Evolutionary conservation across 35 echinoderm and acorn worm genomes (phyloP).

Genomic region (Lytechinus pictus): DNA sequence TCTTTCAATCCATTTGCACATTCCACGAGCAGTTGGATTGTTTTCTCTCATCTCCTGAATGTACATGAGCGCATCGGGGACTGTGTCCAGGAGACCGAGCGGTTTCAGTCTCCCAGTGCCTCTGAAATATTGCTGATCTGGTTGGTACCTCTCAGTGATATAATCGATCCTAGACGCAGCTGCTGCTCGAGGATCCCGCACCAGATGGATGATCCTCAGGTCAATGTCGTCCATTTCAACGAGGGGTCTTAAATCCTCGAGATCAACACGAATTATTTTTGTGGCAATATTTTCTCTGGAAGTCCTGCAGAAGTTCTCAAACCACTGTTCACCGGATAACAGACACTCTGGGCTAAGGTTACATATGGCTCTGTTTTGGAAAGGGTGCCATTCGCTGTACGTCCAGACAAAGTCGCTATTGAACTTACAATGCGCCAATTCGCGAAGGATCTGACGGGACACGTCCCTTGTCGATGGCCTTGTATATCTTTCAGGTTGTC

Average conservation of each 20-base stretch:
- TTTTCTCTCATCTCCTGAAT: background rate
- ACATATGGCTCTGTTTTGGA: background rate
- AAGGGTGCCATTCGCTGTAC: background rate
- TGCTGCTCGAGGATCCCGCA: background rate
- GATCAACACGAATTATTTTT: background rate
- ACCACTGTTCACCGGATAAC: background rate
- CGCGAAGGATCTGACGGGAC: background rate
- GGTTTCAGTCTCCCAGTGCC: background rate
- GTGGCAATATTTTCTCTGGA: background rate
- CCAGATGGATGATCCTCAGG: slow-evolving; percentile 21
- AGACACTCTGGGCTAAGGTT: background rate
- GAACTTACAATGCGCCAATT: background rate
- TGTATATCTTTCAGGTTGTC: background rate
- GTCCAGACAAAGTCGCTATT: background rate
- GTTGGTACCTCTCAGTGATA: background rate
- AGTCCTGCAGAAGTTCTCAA: background rate
- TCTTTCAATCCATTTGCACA: background rate
- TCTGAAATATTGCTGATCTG: background rate
- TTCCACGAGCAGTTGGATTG: background rate
- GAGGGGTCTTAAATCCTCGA: background rate
- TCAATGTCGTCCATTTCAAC: background rate
- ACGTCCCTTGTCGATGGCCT: background rate
- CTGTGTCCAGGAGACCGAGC: background rate
- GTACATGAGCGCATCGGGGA: background rate
- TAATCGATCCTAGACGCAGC: background rate